phyloP scores from a whole-genome alignment of 1,140 invertebrate genomes.

The Meloidogyne chitwoodi region DNA sequence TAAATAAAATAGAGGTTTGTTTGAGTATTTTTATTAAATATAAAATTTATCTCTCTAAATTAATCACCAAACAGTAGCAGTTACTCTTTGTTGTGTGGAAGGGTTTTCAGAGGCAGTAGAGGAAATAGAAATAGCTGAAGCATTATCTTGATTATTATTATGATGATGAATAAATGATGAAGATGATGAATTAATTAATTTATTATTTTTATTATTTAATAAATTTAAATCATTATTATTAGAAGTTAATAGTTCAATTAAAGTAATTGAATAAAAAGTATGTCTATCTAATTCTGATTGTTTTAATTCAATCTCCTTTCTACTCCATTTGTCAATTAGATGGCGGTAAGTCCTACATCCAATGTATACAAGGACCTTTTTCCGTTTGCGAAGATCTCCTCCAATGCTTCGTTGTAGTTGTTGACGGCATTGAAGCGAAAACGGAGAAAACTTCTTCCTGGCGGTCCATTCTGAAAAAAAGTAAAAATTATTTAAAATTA shows the following conservation, averaged over 20 bases:
- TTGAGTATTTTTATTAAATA: too few relatives aligned
- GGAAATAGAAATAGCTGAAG: background rate
- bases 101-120: background rate
- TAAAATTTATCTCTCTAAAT: too few relatives aligned
- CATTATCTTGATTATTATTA: background rate
- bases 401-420: too few relatives aligned
- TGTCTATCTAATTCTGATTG: slow-evolving; percentile 21
- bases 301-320: slow-evolving; percentile 21
- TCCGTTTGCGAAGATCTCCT: too few relatives aligned
- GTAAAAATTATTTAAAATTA: too few relatives aligned
- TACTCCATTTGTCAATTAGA: too few relatives aligned
- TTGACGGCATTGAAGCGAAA: too few relatives aligned
- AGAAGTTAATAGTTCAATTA: slow-evolving; percentile 9
- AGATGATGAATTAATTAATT: background rate
- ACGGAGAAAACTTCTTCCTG: too few relatives aligned
- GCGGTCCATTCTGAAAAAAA: too few relatives aligned
- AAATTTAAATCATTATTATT: slow-evolving; percentile 12
- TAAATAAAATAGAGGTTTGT: too few relatives aligned
- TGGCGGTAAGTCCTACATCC: too few relatives aligned
- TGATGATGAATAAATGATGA: background rate
- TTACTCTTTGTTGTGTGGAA: background rate
- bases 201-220: background rate
- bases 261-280: slow-evolving; percentile 16
- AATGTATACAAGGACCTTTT: too few relatives aligned
- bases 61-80: background rate